These are phyloP conservation scores for Conomelus anceps DNA, from an alignment of 2,888 invertebrate genomes.

Conservation along the genomic window DNA sequence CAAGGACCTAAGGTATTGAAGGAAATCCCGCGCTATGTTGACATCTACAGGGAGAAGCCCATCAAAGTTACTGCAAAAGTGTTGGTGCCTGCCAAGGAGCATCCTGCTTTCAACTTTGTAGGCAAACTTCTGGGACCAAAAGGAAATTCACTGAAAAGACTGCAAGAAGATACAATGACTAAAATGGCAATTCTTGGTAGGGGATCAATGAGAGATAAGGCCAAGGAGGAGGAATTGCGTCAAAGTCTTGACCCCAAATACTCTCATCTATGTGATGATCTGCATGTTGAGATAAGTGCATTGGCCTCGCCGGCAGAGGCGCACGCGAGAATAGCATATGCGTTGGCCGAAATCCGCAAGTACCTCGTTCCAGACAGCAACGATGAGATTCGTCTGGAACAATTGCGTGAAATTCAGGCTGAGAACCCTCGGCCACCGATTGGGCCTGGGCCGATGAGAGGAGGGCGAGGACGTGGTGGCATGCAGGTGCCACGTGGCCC, in stretches of 20 bases:
- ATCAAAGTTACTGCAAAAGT: constrained; percentile 81
- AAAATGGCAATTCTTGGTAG: constrained; percentile 92
- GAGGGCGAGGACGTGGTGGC: constrained; percentile 2
- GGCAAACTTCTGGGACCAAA: constrained; percentile 90
- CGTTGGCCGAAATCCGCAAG: constrained; percentile 69
- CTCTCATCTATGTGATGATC: constrained; percentile 82
- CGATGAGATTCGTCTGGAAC: constrained; percentile 84
- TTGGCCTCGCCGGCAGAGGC: constrained; percentile 88
- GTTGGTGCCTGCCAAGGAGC: constrained; percentile 77
- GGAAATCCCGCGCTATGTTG: constrained; percentile 47
- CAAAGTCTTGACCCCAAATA: constrained; percentile 86
- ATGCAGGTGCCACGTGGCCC: neutral
- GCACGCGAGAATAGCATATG: constrained; percentile 77
- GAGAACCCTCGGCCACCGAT: neutral
- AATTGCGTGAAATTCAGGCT: constrained; percentile 81
- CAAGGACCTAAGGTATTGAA: neutral
- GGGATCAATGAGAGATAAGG: constrained; percentile 89
- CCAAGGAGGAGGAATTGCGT: constrained; percentile 90
- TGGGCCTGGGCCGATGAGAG: neutral
- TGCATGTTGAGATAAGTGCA: constrained; percentile 87
- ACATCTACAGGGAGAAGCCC: constrained; percentile 79
- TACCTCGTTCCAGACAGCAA: constrained; percentile 78
- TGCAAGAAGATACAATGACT: constrained; percentile 92
- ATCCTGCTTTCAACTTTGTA: constrained; percentile 93
- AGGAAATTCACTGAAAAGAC: constrained; percentile 83